Conservation (phyloP, 1,140 invertebrate genomes). For the Stegodyphus dumicola region DNA sequence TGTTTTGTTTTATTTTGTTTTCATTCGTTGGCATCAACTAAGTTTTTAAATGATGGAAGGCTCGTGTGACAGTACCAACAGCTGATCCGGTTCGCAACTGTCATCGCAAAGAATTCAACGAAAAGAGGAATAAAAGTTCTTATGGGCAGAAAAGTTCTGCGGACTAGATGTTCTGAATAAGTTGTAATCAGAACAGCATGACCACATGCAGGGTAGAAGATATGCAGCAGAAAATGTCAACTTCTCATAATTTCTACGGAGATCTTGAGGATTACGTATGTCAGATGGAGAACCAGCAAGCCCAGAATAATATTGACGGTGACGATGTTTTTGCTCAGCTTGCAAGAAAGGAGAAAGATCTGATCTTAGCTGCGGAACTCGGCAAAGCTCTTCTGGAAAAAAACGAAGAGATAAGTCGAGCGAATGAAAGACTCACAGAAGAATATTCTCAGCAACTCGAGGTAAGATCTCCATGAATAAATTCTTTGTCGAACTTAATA, state of each 20-base stretch:
- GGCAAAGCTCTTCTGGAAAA: slow-evolving; percentile 94
- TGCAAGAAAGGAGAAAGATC: slow-evolving; percentile 91
- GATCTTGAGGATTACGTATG: slow-evolving; percentile 73
- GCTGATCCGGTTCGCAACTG: neutral
- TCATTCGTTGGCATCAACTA: neutral
- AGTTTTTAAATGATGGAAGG: neutral
- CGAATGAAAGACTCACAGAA: slow-evolving; percentile 85
- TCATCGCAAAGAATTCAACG: neutral
- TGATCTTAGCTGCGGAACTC: slow-evolving; percentile 91
- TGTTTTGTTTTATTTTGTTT: neutral
- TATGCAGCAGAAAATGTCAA: slow-evolving; percentile 50
- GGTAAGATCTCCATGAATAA: slow-evolving; percentile 73
- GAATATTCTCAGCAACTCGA: slow-evolving; percentile 93
- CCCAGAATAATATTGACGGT: slow-evolving; percentile 65
- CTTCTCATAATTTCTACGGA: slow-evolving; percentile 56
- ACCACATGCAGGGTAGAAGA: slow-evolving; percentile 47
- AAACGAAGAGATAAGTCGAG: slow-evolving; percentile 89
- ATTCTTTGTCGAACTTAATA: no score
- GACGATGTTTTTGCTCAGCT: slow-evolving; percentile 84
- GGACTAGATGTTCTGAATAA: slow-evolving; percentile 6
- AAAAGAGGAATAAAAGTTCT: neutral
- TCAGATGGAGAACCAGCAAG: slow-evolving; percentile 71
- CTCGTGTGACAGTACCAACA: neutral
- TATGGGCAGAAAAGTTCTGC: neutral
- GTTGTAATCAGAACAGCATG: slow-evolving; percentile 41